A percentile compares a stretch with the other conserved stretches of the same genome.
Evolutionary conservation across 2,113 vertebrate genomes (phyloP).

Genomic region (Platichthys flesus): DNA sequence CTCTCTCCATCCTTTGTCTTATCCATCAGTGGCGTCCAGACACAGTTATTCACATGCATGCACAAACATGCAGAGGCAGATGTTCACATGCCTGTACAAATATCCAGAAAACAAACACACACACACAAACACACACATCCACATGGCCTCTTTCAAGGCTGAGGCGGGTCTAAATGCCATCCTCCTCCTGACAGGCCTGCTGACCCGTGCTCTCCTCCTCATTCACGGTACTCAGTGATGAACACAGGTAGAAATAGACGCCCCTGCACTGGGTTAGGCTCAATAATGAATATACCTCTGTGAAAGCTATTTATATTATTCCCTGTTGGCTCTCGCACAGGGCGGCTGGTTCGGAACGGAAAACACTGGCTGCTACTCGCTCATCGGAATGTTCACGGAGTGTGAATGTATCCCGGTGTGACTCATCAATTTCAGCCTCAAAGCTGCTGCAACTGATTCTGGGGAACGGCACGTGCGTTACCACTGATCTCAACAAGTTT

Average conservation of each 20-base stretch:
- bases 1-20: slow-evolving; percentile 38
- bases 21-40: slow-evolving; percentile 55
- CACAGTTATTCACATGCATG: slow-evolving; percentile 22
- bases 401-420: slow-evolving; percentile 32
- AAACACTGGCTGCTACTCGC: slow-evolving; percentile 28
- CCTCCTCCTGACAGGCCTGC: slow-evolving; percentile 47
- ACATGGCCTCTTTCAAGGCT: neutral
- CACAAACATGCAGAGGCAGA: slow-evolving; percentile 8
- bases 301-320: slow-evolving; percentile 70
- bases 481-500: too few species aligned
- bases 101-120: neutral
- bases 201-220: slow-evolving; percentile 40
- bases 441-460: neutral
- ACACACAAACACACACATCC: slow-evolving; percentile 3
- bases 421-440: slow-evolving; percentile 8
- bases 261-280: slow-evolving; percentile 59
- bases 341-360: neutral
- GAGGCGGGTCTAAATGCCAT: slow-evolving; percentile 35
- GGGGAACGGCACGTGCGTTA: too few species aligned
- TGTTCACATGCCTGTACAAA: neutral
- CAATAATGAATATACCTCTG: slow-evolving; percentile 70
- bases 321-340: slow-evolving; percentile 42
- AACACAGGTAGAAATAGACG: slow-evolving; percentile 56
- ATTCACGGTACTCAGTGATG: slow-evolving; percentile 57
- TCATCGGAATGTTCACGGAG: slow-evolving; percentile 31